Conservation (phyloP, 2,797 vertebrate genomes). For the Semaprochilodus insignis region DNA sequence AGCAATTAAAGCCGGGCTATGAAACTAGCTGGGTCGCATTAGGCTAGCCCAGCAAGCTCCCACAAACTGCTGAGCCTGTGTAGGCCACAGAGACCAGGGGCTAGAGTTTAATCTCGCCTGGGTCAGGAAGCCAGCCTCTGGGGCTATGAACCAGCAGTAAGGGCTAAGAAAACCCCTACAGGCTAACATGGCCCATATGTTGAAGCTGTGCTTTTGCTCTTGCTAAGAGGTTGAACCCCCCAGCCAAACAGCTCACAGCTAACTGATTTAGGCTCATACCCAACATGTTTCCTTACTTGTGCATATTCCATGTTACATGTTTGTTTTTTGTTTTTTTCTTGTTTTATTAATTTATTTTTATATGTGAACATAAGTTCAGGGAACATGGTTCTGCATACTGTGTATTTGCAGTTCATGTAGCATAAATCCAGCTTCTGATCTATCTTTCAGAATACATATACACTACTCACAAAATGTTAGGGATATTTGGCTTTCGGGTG, state of each 20-base stretch:
- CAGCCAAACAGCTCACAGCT: neutral
- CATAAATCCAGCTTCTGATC: no score
- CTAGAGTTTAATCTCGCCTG: conserved; percentile 23
- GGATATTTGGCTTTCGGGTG: no score
- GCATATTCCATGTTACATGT: no score
- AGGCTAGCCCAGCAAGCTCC: neutral
- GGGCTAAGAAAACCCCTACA: conserved; percentile 1
- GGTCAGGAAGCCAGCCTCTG: conserved; percentile 18
- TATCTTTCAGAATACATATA: no score
- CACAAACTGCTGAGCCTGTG: neutral
- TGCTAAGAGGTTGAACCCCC: neutral
- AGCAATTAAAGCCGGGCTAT: conserved; percentile 30
- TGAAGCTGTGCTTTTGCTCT: neutral
- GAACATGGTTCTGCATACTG: no score
- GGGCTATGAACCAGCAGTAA: neutral
- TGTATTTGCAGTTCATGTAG: no score
- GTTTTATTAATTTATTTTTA: no score
- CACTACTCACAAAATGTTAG: no score
- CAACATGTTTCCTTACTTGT: neutral
- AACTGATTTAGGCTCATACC: neutral
- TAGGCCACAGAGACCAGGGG: conserved; percentile 19
- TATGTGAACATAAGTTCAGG: no score
- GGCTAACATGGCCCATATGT: conserved; percentile 12
- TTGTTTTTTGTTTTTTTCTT: no score
- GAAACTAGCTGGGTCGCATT: conserved; percentile 13